Conservation (phyloP, 2,888 invertebrate genomes). For the Drosophila borborema region DNA sequence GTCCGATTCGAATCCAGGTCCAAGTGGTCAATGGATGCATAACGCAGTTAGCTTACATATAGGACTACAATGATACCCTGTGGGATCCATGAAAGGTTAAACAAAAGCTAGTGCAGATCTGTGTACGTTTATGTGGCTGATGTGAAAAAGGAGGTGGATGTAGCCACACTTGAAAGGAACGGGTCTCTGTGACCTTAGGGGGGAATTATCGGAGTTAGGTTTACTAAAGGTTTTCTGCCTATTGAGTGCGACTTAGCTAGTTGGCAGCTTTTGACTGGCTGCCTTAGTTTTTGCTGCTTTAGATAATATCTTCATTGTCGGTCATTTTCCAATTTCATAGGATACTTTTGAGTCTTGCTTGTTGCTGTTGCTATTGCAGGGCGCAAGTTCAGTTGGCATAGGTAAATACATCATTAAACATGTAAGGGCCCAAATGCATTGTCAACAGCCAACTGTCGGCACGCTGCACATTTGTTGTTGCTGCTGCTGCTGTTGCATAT, state of each 20-base stretch:
- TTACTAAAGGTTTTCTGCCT: not conserved
- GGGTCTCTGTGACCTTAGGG: not conserved
- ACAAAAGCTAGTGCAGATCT: not conserved
- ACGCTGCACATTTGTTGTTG: slow-evolving; percentile 41
- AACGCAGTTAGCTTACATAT: not conserved
- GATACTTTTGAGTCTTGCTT: not conserved
- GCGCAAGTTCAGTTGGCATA: slow-evolving; percentile 72
- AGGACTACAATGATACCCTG: slow-evolving; percentile 10
- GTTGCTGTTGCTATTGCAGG: slow-evolving; percentile 14
- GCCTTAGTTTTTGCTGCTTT: rapidly evolving
- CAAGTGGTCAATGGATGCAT: slow-evolving; percentile 20
- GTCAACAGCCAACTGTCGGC: slow-evolving; percentile 74
- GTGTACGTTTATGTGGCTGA: not conserved
- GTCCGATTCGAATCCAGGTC: slow-evolving; percentile 3
- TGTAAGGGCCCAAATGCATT: slow-evolving; percentile 74
- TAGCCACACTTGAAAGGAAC: no score
- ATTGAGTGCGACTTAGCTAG: not conserved
- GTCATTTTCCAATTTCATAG: not conserved
- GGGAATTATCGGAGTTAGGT: not conserved
- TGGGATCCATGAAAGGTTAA: not conserved
- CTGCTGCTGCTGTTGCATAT: slow-evolving; percentile 16
- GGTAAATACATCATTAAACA: slow-evolving; percentile 79
- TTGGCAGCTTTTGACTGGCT: no score
- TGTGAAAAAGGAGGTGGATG: no score
- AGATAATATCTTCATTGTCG: not conserved